A percentile compares a stretch with the other conserved stretches of the same genome.
Conservation (phyloP, 2,797 vertebrate genomes). For the Taeniopygia guttata region DNA sequence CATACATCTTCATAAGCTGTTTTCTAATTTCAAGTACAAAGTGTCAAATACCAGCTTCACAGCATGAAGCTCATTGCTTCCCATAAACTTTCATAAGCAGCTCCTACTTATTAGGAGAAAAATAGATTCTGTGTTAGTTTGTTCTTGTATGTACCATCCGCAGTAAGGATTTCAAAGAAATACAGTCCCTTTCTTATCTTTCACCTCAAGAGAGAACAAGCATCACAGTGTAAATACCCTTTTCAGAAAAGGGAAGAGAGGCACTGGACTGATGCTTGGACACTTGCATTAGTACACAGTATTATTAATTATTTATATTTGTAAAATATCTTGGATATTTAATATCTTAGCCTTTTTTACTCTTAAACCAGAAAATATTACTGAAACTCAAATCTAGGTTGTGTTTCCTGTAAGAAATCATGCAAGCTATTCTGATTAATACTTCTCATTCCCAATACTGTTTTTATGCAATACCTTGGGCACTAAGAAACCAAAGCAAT, state of each 20-base stretch:
- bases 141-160: neutral
- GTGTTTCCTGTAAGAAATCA: neutral
- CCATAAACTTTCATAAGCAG: neutral
- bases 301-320: neutral
- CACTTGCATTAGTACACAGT: neutral
- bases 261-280: neutral
- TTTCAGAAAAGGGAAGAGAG: neutral
- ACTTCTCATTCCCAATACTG: neutral
- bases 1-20: neutral
- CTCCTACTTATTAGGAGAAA: neutral
- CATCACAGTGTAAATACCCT: neutral
- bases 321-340: neutral
- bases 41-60: neutral
- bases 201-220: neutral
- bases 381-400: neutral
- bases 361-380: neutral
- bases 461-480: neutral
- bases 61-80: neutral
- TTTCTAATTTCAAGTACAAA: neutral
- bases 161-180: neutral
- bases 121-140: neutral
- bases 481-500: neutral
- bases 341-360: neutral
- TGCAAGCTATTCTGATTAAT: neutral
- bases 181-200: neutral